Base-by-base conservation (phyloP, 2,888 invertebrate genomes). In the Diogma glabrata region DNA sequence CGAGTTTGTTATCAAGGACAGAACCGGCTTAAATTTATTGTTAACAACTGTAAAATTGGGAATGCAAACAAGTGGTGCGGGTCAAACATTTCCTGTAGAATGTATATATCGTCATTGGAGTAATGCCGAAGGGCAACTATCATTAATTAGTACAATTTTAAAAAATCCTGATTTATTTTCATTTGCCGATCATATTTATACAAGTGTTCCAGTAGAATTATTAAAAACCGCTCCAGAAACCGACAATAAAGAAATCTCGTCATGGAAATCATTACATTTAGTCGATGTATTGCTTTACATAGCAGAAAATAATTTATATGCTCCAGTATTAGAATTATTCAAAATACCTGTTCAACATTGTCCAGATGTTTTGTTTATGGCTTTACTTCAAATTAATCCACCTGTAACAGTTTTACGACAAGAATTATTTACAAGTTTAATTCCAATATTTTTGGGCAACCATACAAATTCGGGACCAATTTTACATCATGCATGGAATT, bases 381-480 rank as follows among this genome's bases (percentile, higher is more conserved):
- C 90, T 0, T 70, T 99, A 54, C 69, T 96, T 45, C 95, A 97
- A 70, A 84, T 91, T 47, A 83, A 79, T 64, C 84, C 87, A 55
- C 87, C 89, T 0, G 73, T 87, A 40, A 84, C 87, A 3, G 75
- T 81, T 36, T 72, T 88, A 36, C 75, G 92, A 52, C 90, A 91
- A 69, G 95, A 96, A 64, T 72, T 97, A 52, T 76, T 97, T 57
- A 82, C 85, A 45, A 86, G 80, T 50, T 72, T 97, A 28, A 87
- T 99, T 66, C 93, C 94, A 3, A 85, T 93, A 59, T 96, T 99
- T 71, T 74, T 97, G 51, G 87, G 87, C 30, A 94, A 91, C 71
- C 96, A 97, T 73, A 91, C 93, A 1, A 99, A 99, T 70, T 91
- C 95, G 1, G 92, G 87, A 22, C 88, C 91, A n/a, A 89, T 99